These are phyloP conservation scores for Diplodus puntazzo DNA, from an alignment of 2,797 vertebrate species.

Conservation along the genomic window DNA sequence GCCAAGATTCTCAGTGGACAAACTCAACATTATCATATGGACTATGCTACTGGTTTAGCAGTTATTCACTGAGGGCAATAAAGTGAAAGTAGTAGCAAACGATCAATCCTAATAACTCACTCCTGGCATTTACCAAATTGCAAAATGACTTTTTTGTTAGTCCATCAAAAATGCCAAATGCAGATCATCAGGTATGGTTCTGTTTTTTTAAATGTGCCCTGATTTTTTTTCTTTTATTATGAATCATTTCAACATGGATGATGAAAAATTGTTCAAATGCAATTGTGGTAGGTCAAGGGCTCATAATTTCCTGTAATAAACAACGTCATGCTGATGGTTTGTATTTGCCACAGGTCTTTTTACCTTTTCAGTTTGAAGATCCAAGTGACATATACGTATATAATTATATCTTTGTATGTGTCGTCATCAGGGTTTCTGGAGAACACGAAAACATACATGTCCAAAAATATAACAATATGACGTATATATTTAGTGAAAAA, in stretches of 20 bases:
- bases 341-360: conserved; percentile 75
- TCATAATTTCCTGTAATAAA: conserved; percentile 79
- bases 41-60: conserved; percentile 69
- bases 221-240: conserved; percentile 34
- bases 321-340: conserved; percentile 70
- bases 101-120: conserved; percentile 57
- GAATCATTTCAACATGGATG: conserved; percentile 52
- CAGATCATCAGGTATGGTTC: conserved; percentile 71
- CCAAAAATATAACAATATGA: conserved; percentile 76
- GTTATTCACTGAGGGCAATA: conserved; percentile 79
- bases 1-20: conserved; percentile 78
- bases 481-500: conserved; percentile 74
- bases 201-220: conserved; percentile 61
- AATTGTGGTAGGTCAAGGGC: conserved; percentile 85
- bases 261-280: conserved; percentile 74
- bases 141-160: conserved; percentile 47
- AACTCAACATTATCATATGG: conserved; percentile 54
- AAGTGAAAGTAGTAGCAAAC: conserved; percentile 71
- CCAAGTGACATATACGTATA: conserved; percentile 71
- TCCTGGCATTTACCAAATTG: conserved; percentile 67
- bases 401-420: conserved; percentile 78
- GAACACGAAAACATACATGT: conserved; percentile 71
- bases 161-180: conserved; percentile 73
- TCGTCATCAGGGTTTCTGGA: conserved; percentile 79
- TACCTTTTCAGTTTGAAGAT: conserved; percentile 63